Conservation (phyloP, 1,140 invertebrate species). For the Drosophila sp. region DNA sequence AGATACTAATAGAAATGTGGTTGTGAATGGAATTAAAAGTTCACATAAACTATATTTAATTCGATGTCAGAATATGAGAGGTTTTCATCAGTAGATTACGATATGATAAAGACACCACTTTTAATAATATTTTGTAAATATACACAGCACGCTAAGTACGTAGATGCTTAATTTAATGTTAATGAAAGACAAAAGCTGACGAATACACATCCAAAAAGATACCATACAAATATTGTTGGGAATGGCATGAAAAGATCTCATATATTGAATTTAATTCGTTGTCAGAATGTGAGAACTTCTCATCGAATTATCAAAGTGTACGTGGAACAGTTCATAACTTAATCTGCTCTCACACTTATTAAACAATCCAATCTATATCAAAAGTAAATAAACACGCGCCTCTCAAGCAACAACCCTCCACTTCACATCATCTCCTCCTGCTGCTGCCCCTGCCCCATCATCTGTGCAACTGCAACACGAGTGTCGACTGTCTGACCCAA, state of each 20-base stretch:
- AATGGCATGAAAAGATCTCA: conserved; percentile 11
- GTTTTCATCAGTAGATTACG: too few species aligned
- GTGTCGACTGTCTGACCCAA: conserved; percentile 72
- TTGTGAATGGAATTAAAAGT: too few species aligned
- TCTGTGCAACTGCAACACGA: conserved; percentile 50
- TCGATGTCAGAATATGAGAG: too few species aligned
- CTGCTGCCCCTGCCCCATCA: conserved; percentile 7
- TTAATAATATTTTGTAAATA: not conserved
- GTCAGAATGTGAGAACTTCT: conserved; percentile 26
- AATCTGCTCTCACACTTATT: conserved; percentile 56
- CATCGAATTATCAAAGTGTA: conserved; percentile 36
- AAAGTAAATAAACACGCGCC: conserved; percentile 78
- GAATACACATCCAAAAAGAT: conserved; percentile 1
- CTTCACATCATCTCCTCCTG: conserved; percentile 15
- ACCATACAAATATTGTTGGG: not conserved
- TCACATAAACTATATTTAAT: too few species aligned
- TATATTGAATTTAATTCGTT: conserved; percentile 2
- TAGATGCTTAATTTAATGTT: not conserved
- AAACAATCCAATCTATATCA: conserved; percentile 79
- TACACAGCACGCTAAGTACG: not conserved
- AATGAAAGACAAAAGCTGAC: not conserved
- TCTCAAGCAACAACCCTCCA: conserved; percentile 53
- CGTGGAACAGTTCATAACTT: conserved; percentile 47
- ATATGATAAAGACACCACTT: too few species aligned
- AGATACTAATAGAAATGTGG: too few species aligned